A percentile compares a stretch with the other conserved stretches of the same genome.
These are phyloP conservation scores for Pteronotus mesoamericanus DNA, from an alignment of 2,797 vertebrate species.

Conservation along the genomic window DNA sequence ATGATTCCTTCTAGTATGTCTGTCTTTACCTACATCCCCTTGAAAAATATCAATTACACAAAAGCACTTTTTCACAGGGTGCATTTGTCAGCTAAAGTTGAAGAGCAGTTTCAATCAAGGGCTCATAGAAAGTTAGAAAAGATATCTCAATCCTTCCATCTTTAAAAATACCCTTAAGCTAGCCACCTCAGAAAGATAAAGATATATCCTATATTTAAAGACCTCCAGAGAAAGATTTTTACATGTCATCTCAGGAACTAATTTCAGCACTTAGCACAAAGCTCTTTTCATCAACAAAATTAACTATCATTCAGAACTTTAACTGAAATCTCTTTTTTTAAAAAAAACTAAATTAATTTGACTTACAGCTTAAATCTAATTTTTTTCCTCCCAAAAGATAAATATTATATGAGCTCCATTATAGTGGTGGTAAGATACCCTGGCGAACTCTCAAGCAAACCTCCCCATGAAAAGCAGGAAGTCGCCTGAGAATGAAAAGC, in stretches of 20 bases:
- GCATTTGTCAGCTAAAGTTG: conserved; percentile 40
- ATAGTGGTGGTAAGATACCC: background rate
- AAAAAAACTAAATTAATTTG: conserved; percentile 16
- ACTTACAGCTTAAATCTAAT: background rate
- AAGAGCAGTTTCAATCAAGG: conserved; percentile 29
- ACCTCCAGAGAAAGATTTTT: conserved; percentile 27
- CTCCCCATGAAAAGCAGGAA: background rate
- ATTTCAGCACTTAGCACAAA: conserved; percentile 5
- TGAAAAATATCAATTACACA: conserved; percentile 22
- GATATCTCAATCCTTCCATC: background rate
- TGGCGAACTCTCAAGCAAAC: background rate
- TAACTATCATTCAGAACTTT: conserved; percentile 15
- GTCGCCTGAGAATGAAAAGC: background rate
- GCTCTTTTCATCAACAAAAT: conserved; percentile 20
- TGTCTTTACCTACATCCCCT: background rate
- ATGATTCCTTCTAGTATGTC: background rate
- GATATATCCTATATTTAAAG: conserved; percentile 19
- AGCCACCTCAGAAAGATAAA: conserved; percentile 15
- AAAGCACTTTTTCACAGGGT: conserved; percentile 32
- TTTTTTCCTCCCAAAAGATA: background rate
- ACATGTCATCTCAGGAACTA: background rate
- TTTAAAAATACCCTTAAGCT: conserved; percentile 36
- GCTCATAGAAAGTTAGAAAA: background rate
- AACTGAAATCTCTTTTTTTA: background rate
- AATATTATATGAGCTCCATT: background rate